Base-by-base conservation (phyloP, 1,140 invertebrate species). In the Drosophila bocqueti region DNA sequence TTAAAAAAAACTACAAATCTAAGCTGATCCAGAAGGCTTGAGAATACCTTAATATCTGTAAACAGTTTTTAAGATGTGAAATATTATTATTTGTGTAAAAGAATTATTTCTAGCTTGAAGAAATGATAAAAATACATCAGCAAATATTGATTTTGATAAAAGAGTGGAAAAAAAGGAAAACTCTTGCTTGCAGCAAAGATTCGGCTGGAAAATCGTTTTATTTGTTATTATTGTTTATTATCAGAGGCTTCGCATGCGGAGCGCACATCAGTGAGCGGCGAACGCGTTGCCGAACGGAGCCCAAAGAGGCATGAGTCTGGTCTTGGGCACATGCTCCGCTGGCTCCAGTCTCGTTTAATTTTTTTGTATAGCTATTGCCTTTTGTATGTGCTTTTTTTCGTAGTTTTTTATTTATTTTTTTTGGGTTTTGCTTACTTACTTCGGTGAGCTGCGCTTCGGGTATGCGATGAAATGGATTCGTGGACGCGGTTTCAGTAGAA, bases 401-500 rank as follows among this genome's bases (percentile, higher is more conserved):
- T 34, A 31, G 4, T 40, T 21, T 71, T 68, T n/a, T 49, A 18
- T 61, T 18, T 43, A 31, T 63, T 55, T 65, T 63, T 65, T 46
- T 63, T 21, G 59, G 55, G 21, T 66, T 67, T 67, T 57, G 54
- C 54, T 55, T 31, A 31, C 38, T 49, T 49, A 68, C 31, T 68
- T 71, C 63, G 63, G 29, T 55, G 47, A 31, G 66, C 67, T 55
- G 67, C 34, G 67, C 67, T 71, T 77, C 71, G 71, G 46, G 72
- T 65, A 62, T 60, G 31, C 43, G 60, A 26, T 46, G 66, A 36
- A 43, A 47, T 63, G 65, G 75, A 77, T 76, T 52, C 58, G 50
- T 63, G 76, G 66, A 67, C 59, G 72, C 50, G 72, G 54, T 60
- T 83, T 91, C 84, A 91, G 89, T 91, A 91, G 89, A 91, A 91